phyloP scores from a whole-genome alignment of 2,888 invertebrate species.

The Agriotes lineatus region DNA sequence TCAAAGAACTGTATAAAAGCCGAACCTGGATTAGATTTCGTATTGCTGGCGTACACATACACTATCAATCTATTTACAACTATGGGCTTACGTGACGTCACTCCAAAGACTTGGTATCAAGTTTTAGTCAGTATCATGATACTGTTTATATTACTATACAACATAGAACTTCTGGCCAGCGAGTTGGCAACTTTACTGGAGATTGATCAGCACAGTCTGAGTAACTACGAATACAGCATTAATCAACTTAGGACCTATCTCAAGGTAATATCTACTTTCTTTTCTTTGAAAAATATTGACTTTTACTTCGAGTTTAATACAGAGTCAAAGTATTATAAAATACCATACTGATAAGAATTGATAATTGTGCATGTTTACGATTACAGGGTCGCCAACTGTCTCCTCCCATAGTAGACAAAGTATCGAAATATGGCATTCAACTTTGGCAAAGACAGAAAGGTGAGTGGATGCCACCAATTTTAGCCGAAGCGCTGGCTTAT shows the following conservation, averaged over 20 bases:
- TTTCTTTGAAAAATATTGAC: too few relatives aligned
- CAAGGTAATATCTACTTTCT: conserved; percentile 33
- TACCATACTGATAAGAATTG: not conserved
- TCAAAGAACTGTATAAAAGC: not conserved
- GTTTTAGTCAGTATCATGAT: conserved; percentile 30
- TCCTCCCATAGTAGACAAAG: conserved; percentile 64
- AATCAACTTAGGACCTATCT: conserved; percentile 37
- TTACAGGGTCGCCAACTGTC: conserved; percentile 50
- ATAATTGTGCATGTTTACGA: not conserved
- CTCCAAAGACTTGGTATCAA: conserved; percentile 27
- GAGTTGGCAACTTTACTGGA: conserved; percentile 42
- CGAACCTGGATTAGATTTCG: conserved; percentile 9
- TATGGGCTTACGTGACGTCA: conserved; percentile 28
- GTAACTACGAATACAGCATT: conserved; percentile 42
- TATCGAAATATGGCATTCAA: conserved; percentile 69
- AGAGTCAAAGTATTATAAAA: not conserved
- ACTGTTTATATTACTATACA: conserved; percentile 10
- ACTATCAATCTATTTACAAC: conserved; percentile 41
- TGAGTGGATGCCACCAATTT: conserved; percentile 64
- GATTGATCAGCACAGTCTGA: conserved; percentile 36
- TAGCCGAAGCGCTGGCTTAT: conserved; percentile 46
- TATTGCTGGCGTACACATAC: conserved; percentile 37
- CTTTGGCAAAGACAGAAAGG: conserved; percentile 70
- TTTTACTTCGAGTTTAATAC: not conserved
- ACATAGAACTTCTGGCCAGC: conserved; percentile 30